Evolutionary conservation across 30 jellyfish, hydroid and myxozoan genomes (phyloP).

Genomic region (Turritopsis dohrnii): DNA sequence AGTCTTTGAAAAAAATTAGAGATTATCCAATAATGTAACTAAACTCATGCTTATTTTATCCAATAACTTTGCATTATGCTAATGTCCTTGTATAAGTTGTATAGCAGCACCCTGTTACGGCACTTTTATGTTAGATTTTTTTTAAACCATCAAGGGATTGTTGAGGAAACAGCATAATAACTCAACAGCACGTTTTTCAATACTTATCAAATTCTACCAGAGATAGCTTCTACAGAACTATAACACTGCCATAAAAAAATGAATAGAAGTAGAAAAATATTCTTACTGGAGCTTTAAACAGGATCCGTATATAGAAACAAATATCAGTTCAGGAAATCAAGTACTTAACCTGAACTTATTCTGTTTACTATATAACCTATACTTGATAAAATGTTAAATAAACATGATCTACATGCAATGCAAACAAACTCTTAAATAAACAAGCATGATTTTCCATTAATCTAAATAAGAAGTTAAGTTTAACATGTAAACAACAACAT

Average conservation of each 20-base stretch:
- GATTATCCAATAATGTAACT: not conserved
- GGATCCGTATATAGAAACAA: not conserved
- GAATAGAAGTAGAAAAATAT: not conserved
- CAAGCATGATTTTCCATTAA: constrained; percentile 7
- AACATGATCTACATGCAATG: not conserved
- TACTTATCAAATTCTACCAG: no score
- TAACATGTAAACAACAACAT: constrained; percentile 4
- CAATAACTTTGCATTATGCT: not conserved
- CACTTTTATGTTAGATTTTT: not conserved
- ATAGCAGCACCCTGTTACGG: not conserved
- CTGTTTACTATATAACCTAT: not conserved
- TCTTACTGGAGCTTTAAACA: not conserved
- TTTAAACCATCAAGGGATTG: not conserved
- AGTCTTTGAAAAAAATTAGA: not conserved
- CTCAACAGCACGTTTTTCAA: not conserved
- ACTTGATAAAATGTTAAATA: not conserved
- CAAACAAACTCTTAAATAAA: not conserved
- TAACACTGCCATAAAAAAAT: not conserved
- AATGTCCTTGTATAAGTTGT: not conserved
- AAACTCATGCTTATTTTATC: not conserved
- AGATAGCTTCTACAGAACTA: no score
- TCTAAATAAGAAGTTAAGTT: not conserved
- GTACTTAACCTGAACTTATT: not conserved
- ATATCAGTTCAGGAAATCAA: not conserved
- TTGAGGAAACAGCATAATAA: not conserved